Evolutionary conservation across 2,113 vertebrate species (phyloP), one percentile per base, ranked within the genome.

Genomic region (Petromus typicus): DNA sequence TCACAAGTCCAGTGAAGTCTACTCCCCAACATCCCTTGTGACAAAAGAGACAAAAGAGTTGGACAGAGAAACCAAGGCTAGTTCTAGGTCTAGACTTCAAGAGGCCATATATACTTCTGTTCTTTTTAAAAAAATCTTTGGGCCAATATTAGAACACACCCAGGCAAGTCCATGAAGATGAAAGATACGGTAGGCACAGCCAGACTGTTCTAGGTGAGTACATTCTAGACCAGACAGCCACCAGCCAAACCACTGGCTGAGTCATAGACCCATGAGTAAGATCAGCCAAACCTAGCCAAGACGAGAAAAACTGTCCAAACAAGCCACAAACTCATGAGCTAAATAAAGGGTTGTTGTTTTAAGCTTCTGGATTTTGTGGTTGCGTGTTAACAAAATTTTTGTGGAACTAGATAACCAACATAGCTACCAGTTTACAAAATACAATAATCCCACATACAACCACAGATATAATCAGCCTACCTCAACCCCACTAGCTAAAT

Each of bases 311-410:
- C 66, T 81, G 61, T 87, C 91, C 97, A 95, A 89, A 22, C 37
- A 87, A 92, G 86, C 86, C 57, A 76, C 94, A 96, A 88, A 91
- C 69, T 93, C 80, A 93, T 69, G 89, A 96, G 87, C 89, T 96
- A 96, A 97, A 84, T 76, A 95, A 95, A 90, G n/a, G 76, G 48
- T 89, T 73, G 75, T 97, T 93, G 75, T 95, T 95, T 97, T 94
- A 95, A 95, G 84, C 87, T 96, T 91, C 89, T 94, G 84, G 69
- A 91, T 91, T 95, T 94, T 93, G 89, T 89, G 93, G 96, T 93
- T 94, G 40, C 80, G 66, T 95, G 80, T 94, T 96, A 97, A 86
- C 81, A 97, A 61, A 86, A 94, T 97, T 96, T 90, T 93, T 97
- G 89, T 93, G 95, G 93, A 91, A 96, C 78, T 13, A 96, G 83